These are phyloP conservation scores for Scarus forsteni DNA, from an alignment of 2,797 vertebrate genomes.

Conservation along the genomic window DNA sequence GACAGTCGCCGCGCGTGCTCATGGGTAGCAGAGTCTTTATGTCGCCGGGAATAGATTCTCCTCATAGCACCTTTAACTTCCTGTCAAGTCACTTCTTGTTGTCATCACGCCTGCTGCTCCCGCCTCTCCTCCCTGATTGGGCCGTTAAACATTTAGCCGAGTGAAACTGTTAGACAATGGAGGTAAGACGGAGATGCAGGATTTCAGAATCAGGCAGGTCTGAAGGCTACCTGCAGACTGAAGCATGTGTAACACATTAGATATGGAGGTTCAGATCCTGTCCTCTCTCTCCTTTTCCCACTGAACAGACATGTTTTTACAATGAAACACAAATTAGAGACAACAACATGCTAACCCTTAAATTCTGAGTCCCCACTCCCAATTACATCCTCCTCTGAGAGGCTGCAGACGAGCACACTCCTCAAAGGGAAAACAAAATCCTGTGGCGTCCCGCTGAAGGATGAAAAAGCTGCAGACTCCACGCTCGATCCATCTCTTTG, in stretches of 20 bases:
- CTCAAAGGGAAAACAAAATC: conserved; percentile 56
- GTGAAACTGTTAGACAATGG: no score
- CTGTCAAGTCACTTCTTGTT: no score
- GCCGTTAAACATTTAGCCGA: no score
- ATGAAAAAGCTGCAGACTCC: conserved; percentile 58
- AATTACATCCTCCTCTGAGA: conserved; percentile 27
- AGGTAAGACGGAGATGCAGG: no score
- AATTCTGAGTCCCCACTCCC: conserved; percentile 37
- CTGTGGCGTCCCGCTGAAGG: conserved; percentile 47
- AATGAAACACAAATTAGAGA: conserved; percentile 66
- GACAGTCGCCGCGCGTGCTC: no score
- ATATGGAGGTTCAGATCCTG: background rate
- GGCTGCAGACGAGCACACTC: conserved; percentile 34
- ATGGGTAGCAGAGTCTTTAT: no score
- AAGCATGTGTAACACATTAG: background rate
- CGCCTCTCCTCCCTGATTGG: no score
- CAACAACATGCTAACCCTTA: conserved; percentile 57
- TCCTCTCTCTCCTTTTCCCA: conserved; percentile 8
- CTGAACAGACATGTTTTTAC: conserved; percentile 39
- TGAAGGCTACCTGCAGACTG: no score
- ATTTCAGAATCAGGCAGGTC: no score
- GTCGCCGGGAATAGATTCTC: no score
- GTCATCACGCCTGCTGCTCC: no score
- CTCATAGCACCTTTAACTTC: no score
- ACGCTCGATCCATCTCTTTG: conserved; percentile 56